These are phyloP conservation scores for Gastrophysa polygoni DNA, from an alignment of 2,888 invertebrate species.

Conservation along the genomic window DNA sequence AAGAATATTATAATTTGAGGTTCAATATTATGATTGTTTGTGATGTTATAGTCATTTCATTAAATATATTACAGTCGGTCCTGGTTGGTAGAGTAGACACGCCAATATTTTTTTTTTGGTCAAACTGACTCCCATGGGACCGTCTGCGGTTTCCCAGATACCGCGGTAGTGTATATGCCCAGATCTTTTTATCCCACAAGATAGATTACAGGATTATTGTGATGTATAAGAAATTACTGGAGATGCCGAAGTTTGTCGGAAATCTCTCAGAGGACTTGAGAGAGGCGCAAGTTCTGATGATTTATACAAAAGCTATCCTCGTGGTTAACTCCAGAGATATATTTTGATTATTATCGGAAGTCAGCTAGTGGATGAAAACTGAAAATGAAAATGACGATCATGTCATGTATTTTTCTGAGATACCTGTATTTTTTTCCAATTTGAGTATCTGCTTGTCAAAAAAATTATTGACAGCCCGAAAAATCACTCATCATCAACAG, in stretches of 20 bases:
- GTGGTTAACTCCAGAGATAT: neutral
- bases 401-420: no score
- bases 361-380: no score
- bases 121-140: neutral
- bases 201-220: neutral
- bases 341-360: no score
- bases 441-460: no score
- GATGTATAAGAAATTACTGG: conserved; percentile 1
- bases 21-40: no score
- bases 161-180: neutral
- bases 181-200: neutral
- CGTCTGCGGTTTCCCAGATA: neutral
- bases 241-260: neutral
- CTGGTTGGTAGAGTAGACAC: neutral
- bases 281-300: neutral
- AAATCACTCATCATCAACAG: no score
- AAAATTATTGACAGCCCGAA: no score
- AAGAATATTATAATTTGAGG: no score
- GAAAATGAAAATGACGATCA: no score
- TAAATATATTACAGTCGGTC: neutral
- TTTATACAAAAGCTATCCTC: neutral
- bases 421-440: no score
- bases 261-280: neutral
- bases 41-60: no score
- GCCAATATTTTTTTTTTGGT: neutral